Evolutionary conservation across 2,797 vertebrate genomes (phyloP), one percentile per base, ranked within the genome.

Genomic region (Odontamblyopus lacepedii): DNA sequence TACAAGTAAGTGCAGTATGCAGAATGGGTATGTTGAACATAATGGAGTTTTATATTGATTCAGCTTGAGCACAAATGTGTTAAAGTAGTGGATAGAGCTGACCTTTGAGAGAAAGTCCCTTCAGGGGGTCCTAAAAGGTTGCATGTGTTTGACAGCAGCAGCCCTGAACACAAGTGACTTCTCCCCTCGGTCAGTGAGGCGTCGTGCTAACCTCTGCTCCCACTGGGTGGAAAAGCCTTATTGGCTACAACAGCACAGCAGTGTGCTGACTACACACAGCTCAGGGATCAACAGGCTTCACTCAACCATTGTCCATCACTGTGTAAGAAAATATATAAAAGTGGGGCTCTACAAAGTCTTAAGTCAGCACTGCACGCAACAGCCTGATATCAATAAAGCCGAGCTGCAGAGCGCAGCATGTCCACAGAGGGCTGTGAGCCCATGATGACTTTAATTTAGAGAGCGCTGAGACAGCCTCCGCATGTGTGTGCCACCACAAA

Each of bases 241-340:
- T 78, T 76, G 85, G 83, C 74, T 77, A 87, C 91, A 90, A 82
- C 86, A 88, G 91, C 93, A 83, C 92, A 91, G 92, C 89, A 79
- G 91, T 77, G 50, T 63, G 74, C 85, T 85, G 90, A 89, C 91
- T 77, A 78, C 87, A 89, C 88, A 89, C 74, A 82, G 82, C 77
- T 79, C 16, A 16, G 75, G 78, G 87, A 85, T 88, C 91, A 88
- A 89, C 89, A 87, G 88, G 86, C 83, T 78, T 88, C 85, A 79
- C 76, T 73, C 1, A 80, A 85, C 78, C 80, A 90, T 88, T 90
- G 86, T 91, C 84, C 66, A 67, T 85, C 75, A 71, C 77, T 67
- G 66, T 79, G 73, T 83, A 78, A 60, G 68, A 75, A 71, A 79
- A 85, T 71, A 83, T 76, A 88, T 79, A 66, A 74, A 82, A 78